Base-by-base conservation (phyloP, 2,797 vertebrate species). In the Microctenopoma stevenorrisi region DNA sequence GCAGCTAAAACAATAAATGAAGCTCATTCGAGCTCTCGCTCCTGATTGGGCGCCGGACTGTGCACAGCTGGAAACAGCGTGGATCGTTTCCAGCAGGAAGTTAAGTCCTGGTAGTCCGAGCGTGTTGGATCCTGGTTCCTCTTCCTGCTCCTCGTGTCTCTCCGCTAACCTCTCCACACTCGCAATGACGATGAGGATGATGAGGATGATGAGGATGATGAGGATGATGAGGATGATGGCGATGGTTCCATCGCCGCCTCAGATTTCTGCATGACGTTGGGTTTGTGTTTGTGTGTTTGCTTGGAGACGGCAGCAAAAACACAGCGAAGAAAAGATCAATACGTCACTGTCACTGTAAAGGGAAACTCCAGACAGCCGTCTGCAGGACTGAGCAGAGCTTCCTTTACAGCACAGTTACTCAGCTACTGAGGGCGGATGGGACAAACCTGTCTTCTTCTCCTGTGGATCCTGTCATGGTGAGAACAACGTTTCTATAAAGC, bases 111-210 rank as follows among this genome's bases (percentile, higher is more conserved):
- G 22, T 22, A 1, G 22, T 22, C 22, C 22, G 22, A 22, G 22
- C 22, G 22, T 22, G 22, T 22, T 22, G 22, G 22, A 22, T 22
- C 22, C 22, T 22, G 22, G 37, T 38, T 38, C 9, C 83, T 80
- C 66, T 75, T 86, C 74, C 83, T 71, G 73, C 49, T 76, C 58
- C 63, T 75, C 72, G 52, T 9, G 26, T 72, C 28, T 30, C 9
- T 37, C 35, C 35, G 8, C 18, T 18, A 18, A 18, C 18, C 18
- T 18, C 18, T 18, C 18, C 18, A 18, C 26, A 1, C 51, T 22
- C 22, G 22, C 22, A 2, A 22, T 22, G 60, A 52, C 48, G 79
- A 76, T 61, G 56, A 55, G 72, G 57, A 14, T 65, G 66, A 15
- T 44, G 68, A 65, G 38, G 60, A 52, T 51, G 79, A 76, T 61